phyloP scores from a whole-genome alignment of 2,888 invertebrate species.

The Hypercompe scribonia region DNA sequence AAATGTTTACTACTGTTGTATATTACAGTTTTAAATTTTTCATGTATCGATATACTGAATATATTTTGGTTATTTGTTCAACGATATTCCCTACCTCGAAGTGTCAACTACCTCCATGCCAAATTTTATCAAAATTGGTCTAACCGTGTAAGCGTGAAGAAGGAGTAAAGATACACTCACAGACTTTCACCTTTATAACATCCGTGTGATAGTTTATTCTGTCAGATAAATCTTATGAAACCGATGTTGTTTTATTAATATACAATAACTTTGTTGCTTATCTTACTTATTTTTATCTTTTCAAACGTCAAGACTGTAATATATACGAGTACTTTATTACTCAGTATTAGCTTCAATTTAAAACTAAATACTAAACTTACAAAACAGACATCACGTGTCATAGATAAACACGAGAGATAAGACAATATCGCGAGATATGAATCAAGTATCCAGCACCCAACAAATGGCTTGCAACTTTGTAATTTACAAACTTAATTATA shows the following conservation, averaged over 20 bases:
- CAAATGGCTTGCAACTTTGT: slow-evolving; percentile 53
- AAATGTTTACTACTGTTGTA: no score
- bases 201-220: neutral
- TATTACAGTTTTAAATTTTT: no score
- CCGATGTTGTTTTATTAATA: neutral
- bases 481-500: slow-evolving; percentile 4
- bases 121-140: no score
- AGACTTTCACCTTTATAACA: no score
- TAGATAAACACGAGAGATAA: slow-evolving; percentile 47
- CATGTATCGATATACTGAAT: no score
- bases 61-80: no score
- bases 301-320: neutral
- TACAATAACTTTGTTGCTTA: neutral
- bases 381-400: neutral
- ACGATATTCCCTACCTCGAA: no score
- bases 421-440: slow-evolving; percentile 62
- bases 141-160: no score
- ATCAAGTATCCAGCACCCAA: slow-evolving; percentile 57
- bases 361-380: slow-evolving; percentile 6
- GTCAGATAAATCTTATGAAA: neutral
- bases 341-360: neutral
- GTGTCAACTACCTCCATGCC: no score
- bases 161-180: no score
- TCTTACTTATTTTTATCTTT: neutral
- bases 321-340: neutral